phyloP scores from a whole-genome alignment of 2,888 invertebrate genomes.

The Nymphalis urticae region DNA sequence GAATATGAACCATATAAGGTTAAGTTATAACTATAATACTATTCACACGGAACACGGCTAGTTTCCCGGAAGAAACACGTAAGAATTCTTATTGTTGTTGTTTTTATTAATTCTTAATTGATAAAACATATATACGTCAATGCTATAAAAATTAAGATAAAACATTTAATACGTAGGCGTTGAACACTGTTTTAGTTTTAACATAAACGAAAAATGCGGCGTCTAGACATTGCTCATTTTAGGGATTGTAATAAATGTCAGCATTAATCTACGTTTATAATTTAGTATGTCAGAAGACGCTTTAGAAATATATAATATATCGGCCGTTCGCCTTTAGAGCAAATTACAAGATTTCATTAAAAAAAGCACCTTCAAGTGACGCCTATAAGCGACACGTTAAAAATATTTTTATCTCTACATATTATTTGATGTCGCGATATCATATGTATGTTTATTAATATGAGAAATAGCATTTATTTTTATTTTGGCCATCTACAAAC shows the following conservation, averaged over 20 bases:
- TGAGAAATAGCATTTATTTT: too few relatives aligned
- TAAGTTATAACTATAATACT: neutral
- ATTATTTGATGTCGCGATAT: too few relatives aligned
- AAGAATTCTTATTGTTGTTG: conserved; percentile 18
- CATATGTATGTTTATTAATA: too few relatives aligned
- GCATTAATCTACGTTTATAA: neutral
- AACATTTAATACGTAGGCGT: conserved; percentile 10
- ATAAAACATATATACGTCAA: neutral
- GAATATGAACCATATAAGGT: neutral
- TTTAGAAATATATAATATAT: too few relatives aligned
- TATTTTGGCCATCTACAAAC: too few relatives aligned
- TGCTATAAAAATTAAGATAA: conserved; percentile 1
- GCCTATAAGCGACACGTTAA: too few relatives aligned
- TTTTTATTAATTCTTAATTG: conserved; percentile 17
- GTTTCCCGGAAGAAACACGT: conserved; percentile 9
- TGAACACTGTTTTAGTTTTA: neutral
- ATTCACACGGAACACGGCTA: neutral
- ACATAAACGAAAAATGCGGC: neutral
- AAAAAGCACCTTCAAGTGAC: too few relatives aligned
- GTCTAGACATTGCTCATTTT: neutral
- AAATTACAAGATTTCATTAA: too few relatives aligned
- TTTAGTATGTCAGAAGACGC: neutral
- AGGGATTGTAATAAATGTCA: neutral
- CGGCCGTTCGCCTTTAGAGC: too few relatives aligned
- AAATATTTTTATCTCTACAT: too few relatives aligned